Evolutionary conservation across 1,140 invertebrate species (phyloP).

Genomic region (Pollicipes pollicipes): DNA sequence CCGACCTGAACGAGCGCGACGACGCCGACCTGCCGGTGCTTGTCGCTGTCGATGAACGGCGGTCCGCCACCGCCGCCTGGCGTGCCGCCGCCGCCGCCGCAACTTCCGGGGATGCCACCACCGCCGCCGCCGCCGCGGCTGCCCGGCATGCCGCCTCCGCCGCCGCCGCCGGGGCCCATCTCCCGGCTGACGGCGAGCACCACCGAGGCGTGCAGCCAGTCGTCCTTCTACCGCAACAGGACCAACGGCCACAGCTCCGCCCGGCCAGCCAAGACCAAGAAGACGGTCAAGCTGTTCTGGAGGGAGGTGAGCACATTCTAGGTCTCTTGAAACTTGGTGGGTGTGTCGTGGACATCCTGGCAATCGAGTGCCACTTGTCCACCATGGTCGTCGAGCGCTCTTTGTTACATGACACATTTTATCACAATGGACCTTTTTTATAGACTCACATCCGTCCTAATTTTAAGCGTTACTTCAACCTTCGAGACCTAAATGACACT

Average conservation of each 20-base stretch:
- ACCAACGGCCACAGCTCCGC: neutral
- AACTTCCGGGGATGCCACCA: conserved; percentile 13
- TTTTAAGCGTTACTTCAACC: no score
- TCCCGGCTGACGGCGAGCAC: neutral
- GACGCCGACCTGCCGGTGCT: conserved; percentile 26
- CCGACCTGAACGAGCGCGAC: conserved; percentile 60
- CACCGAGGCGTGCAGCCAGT: neutral
- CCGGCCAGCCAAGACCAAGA: conserved; percentile 26
- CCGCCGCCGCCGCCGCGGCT: conserved; percentile 23
- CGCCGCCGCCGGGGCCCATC: no score
- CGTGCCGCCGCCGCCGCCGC: conserved; percentile 13
- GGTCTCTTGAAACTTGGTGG: no score
- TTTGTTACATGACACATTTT: no score
- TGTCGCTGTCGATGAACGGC: conserved; percentile 15
- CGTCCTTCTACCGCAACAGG: neutral
- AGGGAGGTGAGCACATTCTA: conserved; percentile 43
- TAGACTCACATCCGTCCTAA: no score
- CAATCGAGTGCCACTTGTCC: no score
- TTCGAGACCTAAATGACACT: no score
- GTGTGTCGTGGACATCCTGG: no score
- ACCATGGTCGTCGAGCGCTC: no score
- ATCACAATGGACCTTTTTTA: no score
- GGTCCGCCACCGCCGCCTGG: conserved; percentile 21
- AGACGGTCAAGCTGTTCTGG: conserved; percentile 99
- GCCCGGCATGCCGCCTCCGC: conserved; percentile 37